Evolutionary conservation across 2,113 vertebrate species (phyloP).

Genomic region (Alaudala cheleensis): DNA sequence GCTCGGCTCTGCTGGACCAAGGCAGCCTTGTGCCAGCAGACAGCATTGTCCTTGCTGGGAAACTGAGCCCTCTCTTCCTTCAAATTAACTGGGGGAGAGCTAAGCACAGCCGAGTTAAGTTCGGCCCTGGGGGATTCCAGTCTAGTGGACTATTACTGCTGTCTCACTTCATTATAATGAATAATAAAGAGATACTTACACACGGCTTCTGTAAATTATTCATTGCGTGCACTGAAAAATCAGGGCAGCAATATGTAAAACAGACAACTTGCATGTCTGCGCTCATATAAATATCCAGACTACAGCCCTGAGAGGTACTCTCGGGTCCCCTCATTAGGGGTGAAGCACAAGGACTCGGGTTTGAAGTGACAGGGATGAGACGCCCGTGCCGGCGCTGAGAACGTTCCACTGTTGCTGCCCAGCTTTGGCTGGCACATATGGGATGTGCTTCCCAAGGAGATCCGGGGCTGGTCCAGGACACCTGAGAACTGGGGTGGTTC

Average conservation of each 20-base stretch:
- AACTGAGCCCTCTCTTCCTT: background rate
- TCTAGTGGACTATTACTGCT: slow-evolving; percentile 78
- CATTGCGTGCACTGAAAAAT: slow-evolving; percentile 68
- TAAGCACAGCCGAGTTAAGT: slow-evolving; percentile 42
- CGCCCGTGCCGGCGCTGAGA: background rate
- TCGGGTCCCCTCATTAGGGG: slow-evolving; percentile 54
- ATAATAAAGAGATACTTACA: slow-evolving; percentile 82
- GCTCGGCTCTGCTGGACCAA: background rate
- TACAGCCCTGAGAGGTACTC: slow-evolving; percentile 40
- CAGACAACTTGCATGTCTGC: slow-evolving; percentile 57
- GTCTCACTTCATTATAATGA: slow-evolving; percentile 81
- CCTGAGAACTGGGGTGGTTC: accelerated
- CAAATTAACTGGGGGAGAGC: slow-evolving; percentile 68
- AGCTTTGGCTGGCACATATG: accelerated
- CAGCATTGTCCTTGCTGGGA: background rate
- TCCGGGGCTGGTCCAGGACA: accelerated
- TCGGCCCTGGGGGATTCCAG: slow-evolving; percentile 72
- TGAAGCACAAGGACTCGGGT: background rate
- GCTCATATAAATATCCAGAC: slow-evolving; percentile 63
- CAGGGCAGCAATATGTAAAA: slow-evolving; percentile 70
- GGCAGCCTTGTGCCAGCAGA: background rate
- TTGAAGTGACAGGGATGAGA: slow-evolving; percentile 2
- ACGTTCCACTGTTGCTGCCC: background rate
- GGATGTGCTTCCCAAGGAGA: accelerated
- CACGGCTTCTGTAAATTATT: slow-evolving; percentile 79